These are phyloP conservation scores for Fistularia tabacaria DNA, from an alignment of 2,797 vertebrate species.

Conservation along the genomic window DNA sequence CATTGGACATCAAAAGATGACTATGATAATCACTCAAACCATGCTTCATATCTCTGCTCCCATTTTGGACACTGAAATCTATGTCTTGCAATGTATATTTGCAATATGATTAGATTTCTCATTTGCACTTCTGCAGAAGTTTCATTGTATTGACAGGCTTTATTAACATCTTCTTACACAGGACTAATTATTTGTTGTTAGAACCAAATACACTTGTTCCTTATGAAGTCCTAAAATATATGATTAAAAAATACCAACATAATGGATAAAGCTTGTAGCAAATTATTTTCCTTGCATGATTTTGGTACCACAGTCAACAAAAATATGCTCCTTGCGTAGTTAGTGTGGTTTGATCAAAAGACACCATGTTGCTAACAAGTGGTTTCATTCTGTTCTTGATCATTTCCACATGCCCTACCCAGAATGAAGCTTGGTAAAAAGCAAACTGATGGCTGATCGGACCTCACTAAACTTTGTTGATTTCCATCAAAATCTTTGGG, in stretches of 20 bases:
- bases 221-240: neutral
- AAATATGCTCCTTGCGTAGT: neutral
- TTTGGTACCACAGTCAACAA: neutral
- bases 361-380: conserved; percentile 11
- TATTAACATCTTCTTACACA: too few species aligned
- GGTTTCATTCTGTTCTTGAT: conserved; percentile 5
- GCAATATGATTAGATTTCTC: too few species aligned
- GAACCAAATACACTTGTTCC: neutral
- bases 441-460: conserved; percentile 28
- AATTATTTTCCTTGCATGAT: neutral
- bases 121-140: too few species aligned
- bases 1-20: conserved; percentile 21
- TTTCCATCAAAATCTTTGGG: conserved; percentile 40
- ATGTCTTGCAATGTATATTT: too few species aligned
- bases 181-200: neutral
- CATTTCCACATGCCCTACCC: conserved; percentile 2
- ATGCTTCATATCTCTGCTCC: neutral
- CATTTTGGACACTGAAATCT: neutral
- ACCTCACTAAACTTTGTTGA: conserved; percentile 38
- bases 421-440: conserved; percentile 14
- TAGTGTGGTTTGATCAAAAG: conserved; percentile 14
- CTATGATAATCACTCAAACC: conserved; percentile 15
- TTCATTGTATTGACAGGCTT: too few species aligned
- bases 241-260: neutral
- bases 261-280: neutral